phyloP scores from a whole-genome alignment of 2,113 vertebrate genomes.

The Sylvia atricapilla region DNA sequence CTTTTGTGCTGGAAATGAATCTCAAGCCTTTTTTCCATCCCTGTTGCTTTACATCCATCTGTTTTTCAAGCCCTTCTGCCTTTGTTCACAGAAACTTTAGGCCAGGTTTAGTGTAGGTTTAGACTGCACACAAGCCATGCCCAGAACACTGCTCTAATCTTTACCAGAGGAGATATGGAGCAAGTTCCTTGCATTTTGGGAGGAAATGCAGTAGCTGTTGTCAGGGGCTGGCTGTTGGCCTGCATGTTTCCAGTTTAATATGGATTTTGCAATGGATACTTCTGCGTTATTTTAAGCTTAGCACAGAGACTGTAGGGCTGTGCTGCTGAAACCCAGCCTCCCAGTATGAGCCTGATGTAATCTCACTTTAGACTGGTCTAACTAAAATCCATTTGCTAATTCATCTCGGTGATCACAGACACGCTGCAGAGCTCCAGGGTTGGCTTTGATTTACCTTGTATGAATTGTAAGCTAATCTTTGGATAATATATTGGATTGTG shows the following conservation, averaged over 20 bases:
- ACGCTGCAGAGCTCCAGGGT: not conserved
- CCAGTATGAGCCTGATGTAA: not conserved
- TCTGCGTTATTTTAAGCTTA: not conserved
- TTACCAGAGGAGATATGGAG: not conserved
- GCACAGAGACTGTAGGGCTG: not conserved
- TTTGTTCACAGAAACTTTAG: not conserved
- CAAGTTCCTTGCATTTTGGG: not conserved
- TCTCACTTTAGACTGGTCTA: slow-evolving; percentile 6
- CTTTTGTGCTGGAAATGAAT: not conserved
- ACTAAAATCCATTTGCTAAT: not conserved
- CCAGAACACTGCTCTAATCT: not conserved
- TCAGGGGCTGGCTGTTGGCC: not conserved
- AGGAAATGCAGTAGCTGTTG: not conserved
- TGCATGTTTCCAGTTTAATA: not conserved
- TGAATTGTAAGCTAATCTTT: not conserved
- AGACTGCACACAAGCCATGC: too few species aligned
- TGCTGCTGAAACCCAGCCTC: not conserved
- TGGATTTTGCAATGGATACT: not conserved
- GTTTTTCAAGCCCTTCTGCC: not conserved
- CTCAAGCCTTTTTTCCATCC: not conserved
- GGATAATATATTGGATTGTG: not conserved
- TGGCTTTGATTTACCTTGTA: not conserved
- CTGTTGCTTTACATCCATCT: not conserved
- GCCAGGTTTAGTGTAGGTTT: not conserved
- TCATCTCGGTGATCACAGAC: not conserved